These are phyloP conservation scores for Busseola fusca DNA, from an alignment of 2,888 invertebrate species.

Conservation along the genomic window DNA sequence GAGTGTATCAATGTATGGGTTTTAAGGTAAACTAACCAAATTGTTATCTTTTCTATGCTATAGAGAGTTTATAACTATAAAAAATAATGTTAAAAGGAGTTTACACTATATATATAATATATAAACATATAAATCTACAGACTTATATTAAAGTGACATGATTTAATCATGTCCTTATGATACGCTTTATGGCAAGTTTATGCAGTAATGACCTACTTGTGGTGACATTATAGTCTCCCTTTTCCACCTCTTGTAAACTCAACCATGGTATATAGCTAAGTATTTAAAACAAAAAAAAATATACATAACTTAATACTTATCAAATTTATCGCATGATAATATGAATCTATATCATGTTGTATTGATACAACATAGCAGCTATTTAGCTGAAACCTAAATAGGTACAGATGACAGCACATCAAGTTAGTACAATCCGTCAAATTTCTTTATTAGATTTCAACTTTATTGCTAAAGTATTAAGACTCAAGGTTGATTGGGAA, in stretches of 20 bases:
- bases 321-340: not conserved
- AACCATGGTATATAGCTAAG: too few species aligned
- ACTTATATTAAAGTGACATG: not conserved
- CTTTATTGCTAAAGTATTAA: too few species aligned
- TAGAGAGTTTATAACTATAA: too few species aligned
- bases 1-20: too few species aligned
- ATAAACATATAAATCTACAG: not conserved
- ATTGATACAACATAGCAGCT: not conserved
- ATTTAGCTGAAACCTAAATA: not conserved
- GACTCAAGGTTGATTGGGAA: too few species aligned
- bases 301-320: not conserved
- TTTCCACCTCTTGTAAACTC: not conserved
- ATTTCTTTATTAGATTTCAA: too few species aligned
- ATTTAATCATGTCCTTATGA: constrained; percentile 3
- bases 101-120: too few species aligned
- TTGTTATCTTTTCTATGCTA: too few species aligned
- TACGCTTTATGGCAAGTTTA: not conserved
- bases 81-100: too few species aligned
- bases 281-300: not conserved
- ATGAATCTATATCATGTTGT: not conserved
- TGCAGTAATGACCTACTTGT: not conserved
- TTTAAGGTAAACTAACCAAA: too few species aligned
- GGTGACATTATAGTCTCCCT: not conserved
- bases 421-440: too few species aligned
- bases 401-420: too few species aligned